A percentile compares a stretch with the other conserved stretches of the same genome.
These are phyloP conservation scores for Pedicia rivosa DNA, from an alignment of 2,888 invertebrate genomes.

Conservation along the genomic window DNA sequence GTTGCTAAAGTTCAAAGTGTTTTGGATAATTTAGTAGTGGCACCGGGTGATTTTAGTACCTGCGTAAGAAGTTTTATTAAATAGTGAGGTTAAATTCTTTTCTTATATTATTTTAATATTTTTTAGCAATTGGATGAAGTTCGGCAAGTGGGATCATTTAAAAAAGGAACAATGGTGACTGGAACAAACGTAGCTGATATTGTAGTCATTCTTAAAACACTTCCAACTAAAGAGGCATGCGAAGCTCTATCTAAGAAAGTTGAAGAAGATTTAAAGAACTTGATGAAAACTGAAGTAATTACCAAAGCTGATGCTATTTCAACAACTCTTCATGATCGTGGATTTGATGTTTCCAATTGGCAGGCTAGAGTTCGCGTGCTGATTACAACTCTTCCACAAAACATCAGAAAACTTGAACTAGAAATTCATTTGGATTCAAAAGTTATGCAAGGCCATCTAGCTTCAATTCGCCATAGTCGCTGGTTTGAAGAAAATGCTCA, in stretches of 20 bases:
- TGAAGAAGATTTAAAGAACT: conserved; percentile 67
- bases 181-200: conserved; percentile 93
- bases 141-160: conserved; percentile 92
- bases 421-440: conserved; percentile 62
- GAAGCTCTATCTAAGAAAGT: conserved; percentile 81
- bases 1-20: conserved; percentile 92
- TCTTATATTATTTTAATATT: conserved; percentile 8
- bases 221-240: conserved; percentile 91
- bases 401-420: conserved; percentile 82
- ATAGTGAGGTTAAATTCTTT: conserved; percentile 3
- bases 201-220: conserved; percentile 88
- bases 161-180: conserved; percentile 94
- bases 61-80: conserved; percentile 53
- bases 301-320: conserved; percentile 37
- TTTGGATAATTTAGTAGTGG: conserved; percentile 84
- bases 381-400: conserved; percentile 87
- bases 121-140: conserved; percentile 80
- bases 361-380: conserved; percentile 80
- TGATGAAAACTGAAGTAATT: conserved; percentile 44
- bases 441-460: conserved; percentile 74
- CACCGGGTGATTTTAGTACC: conserved; percentile 86
- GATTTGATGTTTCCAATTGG: conserved; percentile 75
- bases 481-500: conserved; percentile 99
- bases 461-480: conserved; percentile 86
- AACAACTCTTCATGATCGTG: conserved; percentile 46